Evolutionary conservation across 2,113 vertebrate genomes (phyloP).

Genomic region (Plestiodon gilberti): DNA sequence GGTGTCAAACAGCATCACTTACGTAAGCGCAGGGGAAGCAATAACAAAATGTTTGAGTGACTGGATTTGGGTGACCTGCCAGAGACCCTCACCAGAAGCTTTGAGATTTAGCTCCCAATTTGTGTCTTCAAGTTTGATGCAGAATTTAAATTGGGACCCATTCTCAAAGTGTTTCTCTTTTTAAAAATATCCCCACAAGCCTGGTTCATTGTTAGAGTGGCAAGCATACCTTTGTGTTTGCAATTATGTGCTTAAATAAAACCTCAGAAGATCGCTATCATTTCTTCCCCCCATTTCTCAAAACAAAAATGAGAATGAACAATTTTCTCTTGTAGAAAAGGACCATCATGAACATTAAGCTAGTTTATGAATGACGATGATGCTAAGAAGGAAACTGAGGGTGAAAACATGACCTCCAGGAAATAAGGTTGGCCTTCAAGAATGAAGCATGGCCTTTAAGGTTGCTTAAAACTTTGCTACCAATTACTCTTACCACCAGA

Average conservation of each 20-base stretch:
- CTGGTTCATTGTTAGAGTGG: constrained; percentile 35
- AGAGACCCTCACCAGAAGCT: constrained; percentile 63
- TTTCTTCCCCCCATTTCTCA: constrained; percentile 4
- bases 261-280: constrained; percentile 20
- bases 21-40: constrained; percentile 71
- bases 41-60: constrained; percentile 74
- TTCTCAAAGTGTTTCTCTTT: constrained; percentile 36
- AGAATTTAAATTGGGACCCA: constrained; percentile 70
- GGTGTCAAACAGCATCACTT: constrained; percentile 74
- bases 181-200: constrained; percentile 46
- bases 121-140: constrained; percentile 65
- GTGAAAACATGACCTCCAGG: background rate
- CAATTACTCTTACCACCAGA: background rate
- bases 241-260: background rate
- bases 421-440: background rate
- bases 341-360: background rate
- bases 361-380: background rate
- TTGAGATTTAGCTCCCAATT: constrained; percentile 74
- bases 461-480: background rate
- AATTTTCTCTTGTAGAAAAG: background rate
- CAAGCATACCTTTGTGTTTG: background rate
- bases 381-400: background rate
- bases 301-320: background rate
- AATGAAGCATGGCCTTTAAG: background rate
- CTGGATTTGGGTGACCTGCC: constrained; percentile 74